These are phyloP conservation scores for Myiagra hebetior DNA, from an alignment of 2,113 vertebrate genomes.

Conservation along the genomic window DNA sequence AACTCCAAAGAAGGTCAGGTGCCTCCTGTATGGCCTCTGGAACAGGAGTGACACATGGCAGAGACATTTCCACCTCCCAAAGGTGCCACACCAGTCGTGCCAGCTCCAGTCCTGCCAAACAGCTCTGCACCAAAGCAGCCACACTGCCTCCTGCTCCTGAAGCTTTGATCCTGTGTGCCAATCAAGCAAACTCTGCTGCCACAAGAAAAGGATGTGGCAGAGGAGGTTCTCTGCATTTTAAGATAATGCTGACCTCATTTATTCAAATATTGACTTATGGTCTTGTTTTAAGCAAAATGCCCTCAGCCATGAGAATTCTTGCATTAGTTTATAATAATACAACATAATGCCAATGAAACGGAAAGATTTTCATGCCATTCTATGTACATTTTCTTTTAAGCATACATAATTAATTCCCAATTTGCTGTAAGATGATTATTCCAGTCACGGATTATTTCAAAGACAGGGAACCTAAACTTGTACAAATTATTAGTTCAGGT, in stretches of 20 bases:
- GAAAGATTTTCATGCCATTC: neutral
- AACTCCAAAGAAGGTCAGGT: neutral
- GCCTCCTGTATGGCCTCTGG: accelerated
- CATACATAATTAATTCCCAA: neutral
- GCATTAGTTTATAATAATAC: neutral
- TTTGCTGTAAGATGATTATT: neutral
- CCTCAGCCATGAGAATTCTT: neutral
- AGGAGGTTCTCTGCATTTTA: neutral
- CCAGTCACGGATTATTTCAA: neutral
- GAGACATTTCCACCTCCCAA: neutral
- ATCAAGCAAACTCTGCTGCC: neutral
- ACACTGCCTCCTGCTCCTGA: neutral
- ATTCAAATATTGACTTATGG: neutral
- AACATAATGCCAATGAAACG: neutral
- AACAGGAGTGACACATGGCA: neutral
- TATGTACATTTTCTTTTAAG: neutral
- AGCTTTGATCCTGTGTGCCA: neutral
- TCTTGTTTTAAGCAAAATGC: neutral
- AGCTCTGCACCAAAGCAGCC: neutral
- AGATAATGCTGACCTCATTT: neutral
- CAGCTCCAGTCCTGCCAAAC: neutral
- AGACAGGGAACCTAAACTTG: neutral
- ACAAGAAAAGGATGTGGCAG: neutral
- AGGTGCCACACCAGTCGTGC: neutral
- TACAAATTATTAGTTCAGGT: neutral